These are phyloP conservation scores for Triplophysa tibetana DNA, from an alignment of 2,113 vertebrate genomes.

Conservation along the genomic window DNA sequence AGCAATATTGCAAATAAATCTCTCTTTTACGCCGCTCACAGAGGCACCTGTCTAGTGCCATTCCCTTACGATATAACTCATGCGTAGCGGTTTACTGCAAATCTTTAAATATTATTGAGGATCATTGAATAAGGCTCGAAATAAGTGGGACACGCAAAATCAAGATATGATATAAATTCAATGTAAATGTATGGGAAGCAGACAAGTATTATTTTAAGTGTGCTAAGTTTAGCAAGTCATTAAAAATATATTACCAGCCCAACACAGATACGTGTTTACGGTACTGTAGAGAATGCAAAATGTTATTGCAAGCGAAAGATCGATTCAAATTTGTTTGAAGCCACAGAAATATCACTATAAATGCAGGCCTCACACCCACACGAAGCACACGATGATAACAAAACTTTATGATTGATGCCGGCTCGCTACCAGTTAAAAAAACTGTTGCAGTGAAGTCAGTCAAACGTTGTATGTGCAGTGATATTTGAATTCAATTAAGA, in stretches of 20 bases:
- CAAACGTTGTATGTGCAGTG: constrained; percentile 10
- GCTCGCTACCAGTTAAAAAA: background rate
- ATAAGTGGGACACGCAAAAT: constrained; percentile 4
- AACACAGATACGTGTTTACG: no score
- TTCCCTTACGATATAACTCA: constrained; percentile 27
- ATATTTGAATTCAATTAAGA: constrained; percentile 43
- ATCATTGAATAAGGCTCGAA: constrained; percentile 12
- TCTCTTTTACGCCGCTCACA: background rate
- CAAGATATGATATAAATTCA: no score
- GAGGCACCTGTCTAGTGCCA: constrained; percentile 2
- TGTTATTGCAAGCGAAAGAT: background rate
- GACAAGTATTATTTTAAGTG: background rate
- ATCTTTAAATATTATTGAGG: constrained; percentile 32
- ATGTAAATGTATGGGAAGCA: background rate
- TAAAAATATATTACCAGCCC: background rate
- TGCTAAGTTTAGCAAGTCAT: background rate
- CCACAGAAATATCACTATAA: background rate
- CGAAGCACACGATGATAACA: background rate
- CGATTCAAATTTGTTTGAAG: background rate
- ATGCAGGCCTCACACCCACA: background rate
- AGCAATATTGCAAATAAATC: constrained; percentile 24
- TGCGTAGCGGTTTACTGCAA: constrained; percentile 30
- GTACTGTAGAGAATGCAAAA: background rate
- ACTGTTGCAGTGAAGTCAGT: constrained; percentile 4
- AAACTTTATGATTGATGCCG: constrained; percentile 6